A percentile compares a stretch with the other conserved stretches of the same genome.
Evolutionary conservation across 1,140 invertebrate genomes (phyloP).

Genomic region (Rhopalosiphum maidis): DNA sequence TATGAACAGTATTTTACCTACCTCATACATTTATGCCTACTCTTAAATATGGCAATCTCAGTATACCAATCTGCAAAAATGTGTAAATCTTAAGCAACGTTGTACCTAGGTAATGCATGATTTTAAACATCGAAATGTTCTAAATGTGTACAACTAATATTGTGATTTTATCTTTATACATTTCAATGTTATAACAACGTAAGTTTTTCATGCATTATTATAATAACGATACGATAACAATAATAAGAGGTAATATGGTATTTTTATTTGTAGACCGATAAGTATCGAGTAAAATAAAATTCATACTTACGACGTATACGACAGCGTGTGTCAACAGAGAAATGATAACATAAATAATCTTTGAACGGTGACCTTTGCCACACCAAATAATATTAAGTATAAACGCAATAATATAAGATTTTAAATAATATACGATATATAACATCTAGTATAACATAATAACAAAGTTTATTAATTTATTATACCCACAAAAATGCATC

Average conservation of each 20-base stretch:
- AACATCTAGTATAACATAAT: too few relatives aligned
- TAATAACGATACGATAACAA: neutral
- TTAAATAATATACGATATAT: neutral
- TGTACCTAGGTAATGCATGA: neutral
- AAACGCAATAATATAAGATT: neutral
- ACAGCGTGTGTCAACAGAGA: neutral
- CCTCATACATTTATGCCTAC: neutral
- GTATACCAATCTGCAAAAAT: neutral
- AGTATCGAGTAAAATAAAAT: too few relatives aligned
- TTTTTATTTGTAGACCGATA: neutral
- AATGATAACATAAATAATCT: neutral
- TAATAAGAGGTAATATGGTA: neutral
- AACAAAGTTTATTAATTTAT: neutral
- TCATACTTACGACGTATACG: too few relatives aligned
- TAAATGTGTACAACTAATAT: neutral
- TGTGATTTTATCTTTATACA: conserved; percentile 18
- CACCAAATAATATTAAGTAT: neutral
- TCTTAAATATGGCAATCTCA: neutral
- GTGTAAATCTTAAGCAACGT: neutral
- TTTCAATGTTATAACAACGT: conserved; percentile 31
- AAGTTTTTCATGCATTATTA: neutral
- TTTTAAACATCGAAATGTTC: conserved; percentile 39
- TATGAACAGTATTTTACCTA: neutral
- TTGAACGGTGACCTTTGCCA: neutral
- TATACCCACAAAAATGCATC: too few relatives aligned